Evolutionary conservation across 2,113 vertebrate species (phyloP).

Genomic region (Gadus macrocephalus): DNA sequence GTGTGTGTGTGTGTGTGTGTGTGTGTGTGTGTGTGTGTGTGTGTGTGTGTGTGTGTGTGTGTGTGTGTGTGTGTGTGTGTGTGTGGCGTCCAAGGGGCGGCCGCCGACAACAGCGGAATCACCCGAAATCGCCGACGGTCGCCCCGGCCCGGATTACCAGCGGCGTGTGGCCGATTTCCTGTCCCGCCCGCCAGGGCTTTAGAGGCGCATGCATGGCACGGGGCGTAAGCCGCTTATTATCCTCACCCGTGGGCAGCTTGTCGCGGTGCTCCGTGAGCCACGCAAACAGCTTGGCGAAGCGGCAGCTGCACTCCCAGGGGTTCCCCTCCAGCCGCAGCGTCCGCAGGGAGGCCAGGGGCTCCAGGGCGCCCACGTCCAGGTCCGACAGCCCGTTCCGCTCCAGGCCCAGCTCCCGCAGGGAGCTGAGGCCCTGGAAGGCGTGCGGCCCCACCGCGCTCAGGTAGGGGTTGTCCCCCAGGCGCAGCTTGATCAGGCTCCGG

Average conservation of each 20-base stretch:
- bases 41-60: too few species aligned
- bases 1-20: too few species aligned
- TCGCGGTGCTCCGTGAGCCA: conserved; percentile 83
- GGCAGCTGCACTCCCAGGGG: conserved; percentile 90
- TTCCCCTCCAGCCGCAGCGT: conserved; percentile 86
- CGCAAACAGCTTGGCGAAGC: conserved; percentile 85
- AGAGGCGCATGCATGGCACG: not conserved
- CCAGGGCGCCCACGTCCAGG: conserved; percentile 77
- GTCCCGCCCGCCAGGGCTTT: not conserved
- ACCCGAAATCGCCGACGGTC: too few species aligned
- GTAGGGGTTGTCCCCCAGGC: conserved; percentile 83
- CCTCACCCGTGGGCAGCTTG: conserved; percentile 85
- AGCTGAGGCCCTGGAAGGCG: conserved; percentile 81
- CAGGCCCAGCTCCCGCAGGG: conserved; percentile 85
- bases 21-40: too few species aligned
- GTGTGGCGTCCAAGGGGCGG: too few species aligned
- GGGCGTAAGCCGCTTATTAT: conserved; percentile 34
- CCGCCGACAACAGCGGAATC: too few species aligned
- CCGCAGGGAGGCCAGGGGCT: conserved; percentile 79
- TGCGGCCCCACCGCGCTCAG: conserved; percentile 78
- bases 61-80: too few species aligned
- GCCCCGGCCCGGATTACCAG: not conserved
- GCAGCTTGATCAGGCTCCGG: conserved; percentile 82
- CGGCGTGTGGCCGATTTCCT: conserved; percentile 1
- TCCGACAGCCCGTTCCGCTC: conserved; percentile 79